Base-by-base conservation (phyloP, 1,140 invertebrate species). In the Conus betulinus region DNA sequence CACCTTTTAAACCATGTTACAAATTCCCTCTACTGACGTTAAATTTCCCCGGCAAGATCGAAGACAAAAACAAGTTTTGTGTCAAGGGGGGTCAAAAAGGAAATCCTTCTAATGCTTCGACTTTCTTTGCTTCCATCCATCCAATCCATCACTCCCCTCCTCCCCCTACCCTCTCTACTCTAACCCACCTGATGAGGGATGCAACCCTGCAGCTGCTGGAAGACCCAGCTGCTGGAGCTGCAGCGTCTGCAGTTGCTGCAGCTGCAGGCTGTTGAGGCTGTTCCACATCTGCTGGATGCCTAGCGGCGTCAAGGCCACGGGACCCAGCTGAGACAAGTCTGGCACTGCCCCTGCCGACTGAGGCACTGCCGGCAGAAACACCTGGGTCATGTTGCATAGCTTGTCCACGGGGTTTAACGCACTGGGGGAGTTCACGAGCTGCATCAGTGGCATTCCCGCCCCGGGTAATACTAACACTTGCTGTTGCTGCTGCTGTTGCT, bases 201-300 rank as follows among this genome's bases (percentile, higher is more conserved):
- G 92, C 93, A 93, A 17, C 91, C 92, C 53, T 93, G 93, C 25
- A 93, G 89, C 86, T 93, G 92, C 71, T 93, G 92, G 10, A 91
- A 85, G 60, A 93, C 83, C n/a, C 86, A 93, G 91, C 71, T 93
- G 93, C 84, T 93, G 93, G 57, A 93, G 87, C 87, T 93, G 93
- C 57, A 93, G 91, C 5, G 92, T 79, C 78, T 93, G 88, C 85
- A 93, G 91, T 76, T 93, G 93, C 71, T 93, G 93, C n/a, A 93
- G 83, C 88, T 93, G 93, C 90, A 93, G 91, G 76, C 25, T 91
- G 91, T 78, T 93, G 91, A 93, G 88, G 86, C 92, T 91, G 83
- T 91, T 91, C 86, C 88, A 89, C 74, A 91, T 90, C 87, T 93
- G 93, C 67, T 92, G 91, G 20, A 93, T 88, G 83, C 91, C 91